phyloP scores from a whole-genome alignment of 2,888 invertebrate species.

The Himalopsyche kuldschensis region DNA sequence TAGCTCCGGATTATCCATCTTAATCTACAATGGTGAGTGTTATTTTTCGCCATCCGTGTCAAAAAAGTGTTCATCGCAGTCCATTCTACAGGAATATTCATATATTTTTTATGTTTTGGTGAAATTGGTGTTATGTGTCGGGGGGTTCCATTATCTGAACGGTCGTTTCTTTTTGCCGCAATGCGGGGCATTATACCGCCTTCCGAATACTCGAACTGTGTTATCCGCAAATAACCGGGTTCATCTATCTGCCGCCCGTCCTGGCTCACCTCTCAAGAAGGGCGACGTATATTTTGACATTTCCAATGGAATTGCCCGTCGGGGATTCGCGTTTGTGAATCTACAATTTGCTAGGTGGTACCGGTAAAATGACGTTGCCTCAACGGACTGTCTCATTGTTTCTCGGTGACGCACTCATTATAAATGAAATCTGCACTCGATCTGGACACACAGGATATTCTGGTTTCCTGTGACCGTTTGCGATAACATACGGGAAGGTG shows the following conservation, averaged over 20 bases:
- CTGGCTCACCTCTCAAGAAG: conserved; percentile 9
- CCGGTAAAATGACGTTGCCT: conserved; percentile 47
- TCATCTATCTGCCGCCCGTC: conserved; percentile 19
- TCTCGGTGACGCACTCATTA: conserved; percentile 29
- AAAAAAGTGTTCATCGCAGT: conserved; percentile 51
- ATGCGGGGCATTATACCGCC: conserved; percentile 50
- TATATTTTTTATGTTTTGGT: conserved; percentile 55
- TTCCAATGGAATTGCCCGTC: conserved; percentile 32
- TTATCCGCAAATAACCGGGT: conserved; percentile 28
- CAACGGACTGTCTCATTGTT: conserved; percentile 41
- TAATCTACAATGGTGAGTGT: conserved; percentile 64
- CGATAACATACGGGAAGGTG: not conserved
- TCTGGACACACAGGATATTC: not conserved
- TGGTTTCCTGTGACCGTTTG: not conserved
- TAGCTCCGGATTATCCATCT: conserved; percentile 63
- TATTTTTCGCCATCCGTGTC: conserved; percentile 53
- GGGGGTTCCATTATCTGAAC: conserved; percentile 55
- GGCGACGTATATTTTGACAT: conserved; percentile 29
- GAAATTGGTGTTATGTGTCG: conserved; percentile 52
- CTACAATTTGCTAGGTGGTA: conserved; percentile 42
- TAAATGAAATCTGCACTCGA: conserved; percentile 12
- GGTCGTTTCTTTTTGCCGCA: conserved; percentile 59
- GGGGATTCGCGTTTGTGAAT: conserved; percentile 1
- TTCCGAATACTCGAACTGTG: conserved; percentile 38
- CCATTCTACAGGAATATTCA: conserved; percentile 45